Evolutionary conservation across 37 sponge, comb jelly and placozoan genomes (phyloP), one percentile per base, ranked within the genome.

Genomic region (Cliona cf. orientalis): DNA sequence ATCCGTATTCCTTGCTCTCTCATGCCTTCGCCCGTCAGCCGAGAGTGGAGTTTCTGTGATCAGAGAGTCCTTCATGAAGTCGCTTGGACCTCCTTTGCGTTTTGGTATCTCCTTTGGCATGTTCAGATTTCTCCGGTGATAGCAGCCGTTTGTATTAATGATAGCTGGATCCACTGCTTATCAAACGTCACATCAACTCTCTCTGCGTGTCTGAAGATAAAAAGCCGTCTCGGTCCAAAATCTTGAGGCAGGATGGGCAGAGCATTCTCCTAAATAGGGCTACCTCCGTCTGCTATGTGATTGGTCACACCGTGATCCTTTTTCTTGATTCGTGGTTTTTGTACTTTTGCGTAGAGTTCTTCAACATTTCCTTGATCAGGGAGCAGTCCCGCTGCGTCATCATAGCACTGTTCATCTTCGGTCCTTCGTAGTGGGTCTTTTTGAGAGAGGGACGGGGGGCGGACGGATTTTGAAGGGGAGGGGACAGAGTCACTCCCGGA

Each of bases 161-260:
- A 93, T 28, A 82, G 76, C 29, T 87, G 80, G 5, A 96, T 84
- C 97, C 97, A 96, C 66, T 96, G 93, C 29, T 96, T 88, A 6
- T 93, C 97, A 73, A 96, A 96, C 0, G 97, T 96, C 45, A 93
- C 94, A 36, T 96, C 97, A 21, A 96, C 97, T 26, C 97, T 71
- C 70, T 96, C 97, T 23, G 93, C 93, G 40, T 96, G 97, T 33
- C 97, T 65, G 37, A 93, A 83, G 5, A 96, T 87, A 75, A 96
- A 87, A n/a, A 96, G 36, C 53, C 86, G 53, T 22, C 94, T 63
- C 14, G 96, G 96, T 23, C 91, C 92, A 14, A 45, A 61, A 40
- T 75, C 76, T 56, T 75, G 76, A 23, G 71, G 90, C 53, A 58
- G 68, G 28, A 72, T 66, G 35, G 64, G 61, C 0, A 76, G 82